phyloP scores from a whole-genome alignment of 2,888 invertebrate genomes.

The Watsonalla binaria region DNA sequence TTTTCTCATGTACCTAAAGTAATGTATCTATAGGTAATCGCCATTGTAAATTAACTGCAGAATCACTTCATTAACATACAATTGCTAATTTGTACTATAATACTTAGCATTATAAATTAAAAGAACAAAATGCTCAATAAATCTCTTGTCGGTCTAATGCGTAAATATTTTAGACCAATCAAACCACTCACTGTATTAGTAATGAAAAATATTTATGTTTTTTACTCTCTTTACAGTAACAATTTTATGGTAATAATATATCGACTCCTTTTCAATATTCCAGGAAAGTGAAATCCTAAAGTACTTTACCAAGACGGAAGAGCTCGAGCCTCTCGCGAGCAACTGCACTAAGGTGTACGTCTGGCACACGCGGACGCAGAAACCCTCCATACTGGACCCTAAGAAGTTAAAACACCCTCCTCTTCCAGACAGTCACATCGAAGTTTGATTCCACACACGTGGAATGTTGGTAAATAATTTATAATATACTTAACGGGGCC shows the following conservation, averaged over 20 bases:
- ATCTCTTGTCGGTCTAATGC: conserved; percentile 39
- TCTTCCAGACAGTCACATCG: conserved; percentile 59
- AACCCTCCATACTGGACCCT: conserved; percentile 83
- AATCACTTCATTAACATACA: too few species aligned
- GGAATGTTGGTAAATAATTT: conserved; percentile 1
- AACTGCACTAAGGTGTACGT: conserved; percentile 96
- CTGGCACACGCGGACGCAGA: conserved; percentile 98
- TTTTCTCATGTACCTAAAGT: too few species aligned
- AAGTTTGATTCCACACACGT: conserved; percentile 48
- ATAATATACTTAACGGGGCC: too few species aligned
- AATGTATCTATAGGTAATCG: too few species aligned
- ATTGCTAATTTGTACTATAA: too few species aligned
- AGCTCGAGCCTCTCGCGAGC: conserved; percentile 94
- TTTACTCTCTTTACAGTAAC: too few species aligned
- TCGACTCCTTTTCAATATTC: conserved; percentile 20
- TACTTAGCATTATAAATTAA: conserved; percentile 5
- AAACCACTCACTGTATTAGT: too few species aligned
- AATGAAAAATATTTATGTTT: too few species aligned
- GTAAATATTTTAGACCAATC: conserved; percentile 1
- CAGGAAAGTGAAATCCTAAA: conserved; percentile 89
- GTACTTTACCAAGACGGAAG: conserved; percentile 83
- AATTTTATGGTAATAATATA: not conserved
- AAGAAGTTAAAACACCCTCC: conserved; percentile 79
- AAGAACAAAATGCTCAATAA: conserved; percentile 33
- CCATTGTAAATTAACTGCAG: too few species aligned